Evolutionary conservation across 2,888 invertebrate genomes (phyloP).

Genomic region (Netelia melanura): DNA sequence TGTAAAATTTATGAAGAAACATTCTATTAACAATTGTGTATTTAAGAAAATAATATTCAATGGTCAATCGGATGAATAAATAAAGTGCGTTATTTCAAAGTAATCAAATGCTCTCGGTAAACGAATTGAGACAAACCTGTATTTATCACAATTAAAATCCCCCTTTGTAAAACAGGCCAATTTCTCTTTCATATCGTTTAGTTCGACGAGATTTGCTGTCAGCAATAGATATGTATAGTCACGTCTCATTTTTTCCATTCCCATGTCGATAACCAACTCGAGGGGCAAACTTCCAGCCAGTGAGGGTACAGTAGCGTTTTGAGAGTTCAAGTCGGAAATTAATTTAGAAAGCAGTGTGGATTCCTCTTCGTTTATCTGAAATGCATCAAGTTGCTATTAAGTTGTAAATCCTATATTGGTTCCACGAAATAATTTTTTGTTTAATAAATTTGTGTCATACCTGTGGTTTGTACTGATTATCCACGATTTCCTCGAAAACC

Average conservation of each 20-base stretch:
- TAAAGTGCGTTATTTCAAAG: too few relatives aligned
- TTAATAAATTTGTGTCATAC: conserved; percentile 65
- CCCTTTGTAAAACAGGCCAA: conserved; percentile 69
- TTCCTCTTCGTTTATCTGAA: conserved; percentile 71
- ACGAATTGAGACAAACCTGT: conserved; percentile 60
- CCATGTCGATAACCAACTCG: conserved; percentile 79
- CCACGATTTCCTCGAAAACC: conserved; percentile 72
- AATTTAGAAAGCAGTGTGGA: conserved; percentile 74
- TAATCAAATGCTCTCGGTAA: background rate
- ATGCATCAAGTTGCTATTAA: background rate
- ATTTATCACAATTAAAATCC: conserved; percentile 72
- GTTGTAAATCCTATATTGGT: conserved; percentile 48
- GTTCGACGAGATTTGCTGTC: conserved; percentile 73
- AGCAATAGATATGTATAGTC: conserved; percentile 78
- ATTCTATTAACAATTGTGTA: background rate
- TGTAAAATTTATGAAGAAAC: conserved; percentile 42
- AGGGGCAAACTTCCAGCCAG: conserved; percentile 76
- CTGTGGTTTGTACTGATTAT: conserved; percentile 71
- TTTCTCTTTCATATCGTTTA: conserved; percentile 72
- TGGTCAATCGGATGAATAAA: conserved; percentile 7
- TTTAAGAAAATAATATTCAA: background rate
- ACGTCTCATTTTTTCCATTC: conserved; percentile 78
- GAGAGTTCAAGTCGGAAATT: conserved; percentile 65
- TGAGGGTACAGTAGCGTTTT: conserved; percentile 70
- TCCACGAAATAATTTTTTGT: background rate